Conservation (phyloP, 2,113 vertebrate genomes). For the Grammomys surdaster region DNA sequence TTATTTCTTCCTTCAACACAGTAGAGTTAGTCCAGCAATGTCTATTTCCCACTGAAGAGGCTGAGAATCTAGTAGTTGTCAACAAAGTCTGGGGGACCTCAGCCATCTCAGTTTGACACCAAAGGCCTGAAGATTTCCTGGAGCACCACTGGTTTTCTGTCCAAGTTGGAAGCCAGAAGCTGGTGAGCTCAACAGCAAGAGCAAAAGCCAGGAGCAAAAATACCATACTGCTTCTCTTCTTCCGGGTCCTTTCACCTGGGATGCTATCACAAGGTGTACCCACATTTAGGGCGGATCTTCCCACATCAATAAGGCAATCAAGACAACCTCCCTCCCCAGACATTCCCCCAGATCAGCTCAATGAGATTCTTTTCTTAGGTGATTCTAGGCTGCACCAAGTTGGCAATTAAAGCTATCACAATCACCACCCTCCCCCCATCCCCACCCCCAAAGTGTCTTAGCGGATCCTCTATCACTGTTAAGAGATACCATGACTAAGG, state of each 20-base stretch:
- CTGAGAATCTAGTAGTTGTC: not conserved
- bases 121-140: not conserved
- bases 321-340: not conserved
- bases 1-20: not conserved
- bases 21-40: not conserved
- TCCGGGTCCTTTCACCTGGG: not conserved
- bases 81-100: too few relatives aligned
- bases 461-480: not conserved
- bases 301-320: not conserved
- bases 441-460: not conserved
- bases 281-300: not conserved
- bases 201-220: not conserved
- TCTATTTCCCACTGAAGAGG: not conserved
- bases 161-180: not conserved
- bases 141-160: not conserved
- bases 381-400: not conserved
- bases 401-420: not conserved
- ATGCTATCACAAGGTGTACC: not conserved
- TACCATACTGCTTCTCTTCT: not conserved
- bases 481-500: not conserved
- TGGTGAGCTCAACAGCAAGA: not conserved
- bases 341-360: not conserved
- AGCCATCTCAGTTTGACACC: not conserved
- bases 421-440: not conserved
- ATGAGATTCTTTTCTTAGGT: not conserved